Percentiles rank a stretch among this genome's conserved stretches.
Evolutionary conservation across 2,797 vertebrate genomes (phyloP).

Genomic region (Paramormyrops hopkinsi): DNA sequence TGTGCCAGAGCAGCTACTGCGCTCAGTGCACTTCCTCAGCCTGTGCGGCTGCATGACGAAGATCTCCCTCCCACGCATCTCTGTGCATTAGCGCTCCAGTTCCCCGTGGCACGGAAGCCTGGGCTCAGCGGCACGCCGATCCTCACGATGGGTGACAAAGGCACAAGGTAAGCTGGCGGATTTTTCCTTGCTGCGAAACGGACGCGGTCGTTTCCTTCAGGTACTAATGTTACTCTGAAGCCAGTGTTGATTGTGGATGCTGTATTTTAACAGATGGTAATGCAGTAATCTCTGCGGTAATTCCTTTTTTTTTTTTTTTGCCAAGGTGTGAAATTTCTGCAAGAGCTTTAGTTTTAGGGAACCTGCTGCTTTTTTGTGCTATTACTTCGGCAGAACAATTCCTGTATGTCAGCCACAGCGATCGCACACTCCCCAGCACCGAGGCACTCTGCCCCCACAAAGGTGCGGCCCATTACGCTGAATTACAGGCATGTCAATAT

Average conservation of each 20-base stretch:
- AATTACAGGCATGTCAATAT: slow-evolving; percentile 12
- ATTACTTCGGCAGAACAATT: neutral
- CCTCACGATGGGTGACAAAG: slow-evolving; percentile 25
- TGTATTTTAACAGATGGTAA: neutral
- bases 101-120: neutral
- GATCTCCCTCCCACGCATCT: neutral
- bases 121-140: neutral
- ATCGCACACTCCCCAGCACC: neutral
- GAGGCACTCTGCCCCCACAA: neutral
- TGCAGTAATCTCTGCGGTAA: neutral
- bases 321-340: neutral
- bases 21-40: neutral
- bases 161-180: slow-evolving; percentile 20
- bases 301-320: neutral
- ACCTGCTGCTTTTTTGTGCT: neutral
- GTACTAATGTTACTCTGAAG: neutral
- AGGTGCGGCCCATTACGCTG: neutral
- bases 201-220: neutral
- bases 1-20: neutral
- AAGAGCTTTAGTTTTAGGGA: neutral
- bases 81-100: slow-evolving; percentile 13
- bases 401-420: neutral
- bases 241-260: neutral
- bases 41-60: slow-evolving; percentile 5
- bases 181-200: neutral